Base-by-base conservation (phyloP, 2,113 vertebrate species). In the Dascyllus trimaculatus region DNA sequence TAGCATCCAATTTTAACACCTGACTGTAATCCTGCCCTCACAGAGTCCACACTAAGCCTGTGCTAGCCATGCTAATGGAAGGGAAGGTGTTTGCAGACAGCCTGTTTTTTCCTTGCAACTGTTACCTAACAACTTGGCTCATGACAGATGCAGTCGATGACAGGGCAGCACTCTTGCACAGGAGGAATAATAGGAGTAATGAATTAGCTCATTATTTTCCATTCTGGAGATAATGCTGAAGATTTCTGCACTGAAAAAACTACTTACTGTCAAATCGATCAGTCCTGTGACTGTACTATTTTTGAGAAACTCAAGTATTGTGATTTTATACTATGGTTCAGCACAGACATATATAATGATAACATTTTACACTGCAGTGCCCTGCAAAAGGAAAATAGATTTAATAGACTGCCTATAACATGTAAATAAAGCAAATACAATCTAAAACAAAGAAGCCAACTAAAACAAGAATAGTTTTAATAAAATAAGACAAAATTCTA, bases 1-100 rank as follows among this genome's bases (percentile, higher is more conserved):
- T 95, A 95, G 78, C 81, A 80, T 95, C 91, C 92, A 90, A 93
- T 94, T 95, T 94, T 95, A 93, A 93, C 93, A 94, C 93, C 91
- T 91, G 78, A 90, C 85, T 80, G 89, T 95, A 95, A 95, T 94
- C 93, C 94, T 88, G 76, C 72, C 74, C 76, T 78, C 78, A 85
- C 88, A 90, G 75, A 90, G 88, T 73, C 76, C 69, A 85, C 71
- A 85, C 78, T 92, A 94, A 93, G 85, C 85, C 85, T 85, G 71
- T 58, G 75, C 83, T 89, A 91, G 86, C 78, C 84, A 84, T 84
- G 75, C 80, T 90, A 91, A 93, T 78, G 86, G 75, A 70, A 17
- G 70, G n/a, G 63, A 78, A 73, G 70, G 45, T 59, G 82, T 77
- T 78, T 67, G 70, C 35, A 83, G 81, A 82, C 65, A 0, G 67